Evolutionary conservation across 1,140 invertebrate species (phyloP).

Genomic region (Euura saliciscinereae): DNA sequence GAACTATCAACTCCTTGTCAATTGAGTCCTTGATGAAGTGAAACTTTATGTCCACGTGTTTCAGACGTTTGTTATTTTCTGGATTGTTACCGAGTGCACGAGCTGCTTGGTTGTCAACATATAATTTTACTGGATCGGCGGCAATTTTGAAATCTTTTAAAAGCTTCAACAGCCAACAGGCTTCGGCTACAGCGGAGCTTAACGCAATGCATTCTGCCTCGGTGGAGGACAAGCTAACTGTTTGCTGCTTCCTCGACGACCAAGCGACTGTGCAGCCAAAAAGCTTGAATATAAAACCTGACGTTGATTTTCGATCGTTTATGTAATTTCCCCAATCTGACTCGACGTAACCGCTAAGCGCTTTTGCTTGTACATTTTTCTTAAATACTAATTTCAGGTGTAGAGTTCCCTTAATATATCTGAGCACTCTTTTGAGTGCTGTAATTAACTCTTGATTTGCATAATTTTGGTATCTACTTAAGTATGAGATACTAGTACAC

Average conservation of each 20-base stretch:
- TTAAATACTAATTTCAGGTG: slow-evolving; percentile 3
- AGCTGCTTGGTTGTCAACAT: slow-evolving; percentile 2
- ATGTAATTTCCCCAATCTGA: slow-evolving; percentile 36
- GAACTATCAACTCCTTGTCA: background rate
- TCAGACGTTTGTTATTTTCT: background rate
- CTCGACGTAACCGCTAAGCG: slow-evolving; percentile 30
- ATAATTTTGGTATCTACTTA: background rate
- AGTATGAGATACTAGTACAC: background rate
- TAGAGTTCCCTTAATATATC: slow-evolving; percentile 14
- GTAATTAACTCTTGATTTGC: background rate
- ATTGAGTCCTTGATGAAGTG: background rate
- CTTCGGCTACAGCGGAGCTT: too few relatives aligned
- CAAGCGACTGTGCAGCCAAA: too few relatives aligned
- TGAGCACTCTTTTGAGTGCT: slow-evolving; percentile 11
- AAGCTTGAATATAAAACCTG: slow-evolving; percentile 38
- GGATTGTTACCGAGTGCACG: background rate
- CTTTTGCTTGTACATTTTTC: background rate
- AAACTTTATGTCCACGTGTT: background rate
- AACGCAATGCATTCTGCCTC: too few relatives aligned
- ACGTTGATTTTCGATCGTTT: slow-evolving; percentile 31
- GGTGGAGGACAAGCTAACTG: too few relatives aligned
- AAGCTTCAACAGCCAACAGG: background rate
- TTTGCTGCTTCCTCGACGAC: slow-evolving; percentile 22
- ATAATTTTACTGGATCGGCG: background rate
- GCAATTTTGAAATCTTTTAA: background rate